Conservation (phyloP, 1,140 invertebrate species). For the Trachelipus rathkii region DNA sequence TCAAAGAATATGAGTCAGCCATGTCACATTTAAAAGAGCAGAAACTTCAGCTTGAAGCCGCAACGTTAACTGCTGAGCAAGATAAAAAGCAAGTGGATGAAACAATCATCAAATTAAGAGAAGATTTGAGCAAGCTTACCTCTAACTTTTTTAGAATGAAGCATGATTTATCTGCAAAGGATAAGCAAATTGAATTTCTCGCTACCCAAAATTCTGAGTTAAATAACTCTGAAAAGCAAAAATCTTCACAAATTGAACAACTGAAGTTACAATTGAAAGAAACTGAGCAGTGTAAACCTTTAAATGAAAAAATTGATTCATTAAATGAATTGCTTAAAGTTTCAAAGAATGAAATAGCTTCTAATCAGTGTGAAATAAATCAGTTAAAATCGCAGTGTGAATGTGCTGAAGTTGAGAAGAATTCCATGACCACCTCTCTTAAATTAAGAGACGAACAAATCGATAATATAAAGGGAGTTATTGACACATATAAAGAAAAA, state of each 20-base stretch:
- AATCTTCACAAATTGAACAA: slow-evolving; percentile 27
- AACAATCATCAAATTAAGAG: slow-evolving; percentile 34
- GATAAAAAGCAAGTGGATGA: slow-evolving; percentile 42
- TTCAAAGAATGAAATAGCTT: slow-evolving; percentile 6
- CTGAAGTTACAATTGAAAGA: slow-evolving; percentile 21
- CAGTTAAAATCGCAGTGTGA: not conserved
- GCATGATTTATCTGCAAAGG: slow-evolving; percentile 39
- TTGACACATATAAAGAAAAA: slow-evolving; percentile 32
- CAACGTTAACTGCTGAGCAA: slow-evolving; percentile 19
- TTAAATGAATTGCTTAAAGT: slow-evolving; percentile 19
- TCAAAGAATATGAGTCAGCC: slow-evolving; percentile 1
- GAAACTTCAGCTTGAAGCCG: slow-evolving; percentile 32
- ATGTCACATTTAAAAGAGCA: slow-evolving; percentile 33
- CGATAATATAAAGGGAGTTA: slow-evolving; percentile 32
- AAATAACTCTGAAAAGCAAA: not conserved
- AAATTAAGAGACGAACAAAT: slow-evolving; percentile 35
- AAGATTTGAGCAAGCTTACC: slow-evolving; percentile 37
- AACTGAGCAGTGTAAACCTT: slow-evolving; percentile 22
- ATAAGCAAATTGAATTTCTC: slow-evolving; percentile 29
- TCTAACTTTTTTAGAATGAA: slow-evolving; percentile 39
- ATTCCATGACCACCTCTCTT: slow-evolving; percentile 22
- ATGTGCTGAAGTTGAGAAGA: slow-evolving; percentile 31
- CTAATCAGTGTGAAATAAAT: slow-evolving; percentile 14
- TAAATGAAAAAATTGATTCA: slow-evolving; percentile 6
- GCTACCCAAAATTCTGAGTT: slow-evolving; percentile 16